Evolutionary conservation across 2,113 vertebrate genomes (phyloP).

Genomic region (Chroicocephalus ridibundus): DNA sequence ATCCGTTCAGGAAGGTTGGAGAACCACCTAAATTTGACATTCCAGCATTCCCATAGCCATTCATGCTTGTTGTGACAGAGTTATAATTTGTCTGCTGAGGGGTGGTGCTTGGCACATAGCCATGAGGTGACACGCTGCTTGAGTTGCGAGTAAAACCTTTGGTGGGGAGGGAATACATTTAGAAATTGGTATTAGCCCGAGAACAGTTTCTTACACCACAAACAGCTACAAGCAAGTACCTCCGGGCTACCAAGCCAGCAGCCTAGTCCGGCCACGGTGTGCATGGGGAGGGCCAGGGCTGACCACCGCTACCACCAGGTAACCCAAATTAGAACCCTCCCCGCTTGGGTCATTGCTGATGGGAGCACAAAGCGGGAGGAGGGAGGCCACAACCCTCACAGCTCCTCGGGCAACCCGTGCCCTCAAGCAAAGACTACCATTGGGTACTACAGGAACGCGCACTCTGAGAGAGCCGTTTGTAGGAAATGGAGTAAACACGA

Average conservation of each 20-base stretch:
- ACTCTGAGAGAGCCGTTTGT: neutral
- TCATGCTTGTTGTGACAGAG: slow-evolving; percentile 96
- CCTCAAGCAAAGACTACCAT: neutral
- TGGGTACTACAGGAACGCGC: neutral
- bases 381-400: neutral
- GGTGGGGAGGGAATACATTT: slow-evolving; percentile 13
- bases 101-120: slow-evolving; percentile 96
- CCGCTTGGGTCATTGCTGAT: neutral
- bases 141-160: slow-evolving; percentile 96
- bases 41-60: slow-evolving; percentile 92
- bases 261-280: neutral
- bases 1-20: slow-evolving; percentile 96
- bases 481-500: neutral
- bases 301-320: neutral
- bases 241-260: neutral
- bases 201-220: neutral
- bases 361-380: neutral
- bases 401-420: neutral
- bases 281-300: neutral
- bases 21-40: slow-evolving; percentile 97
- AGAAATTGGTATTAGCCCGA: neutral
- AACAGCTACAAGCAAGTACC: neutral
- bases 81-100: slow-evolving; percentile 97
- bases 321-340: neutral
- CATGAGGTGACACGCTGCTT: slow-evolving; percentile 96